Evolutionary conservation across 2,888 invertebrate species (phyloP), one percentile per base, ranked within the genome.

Genomic region (Camptogramma bilineatum): DNA sequence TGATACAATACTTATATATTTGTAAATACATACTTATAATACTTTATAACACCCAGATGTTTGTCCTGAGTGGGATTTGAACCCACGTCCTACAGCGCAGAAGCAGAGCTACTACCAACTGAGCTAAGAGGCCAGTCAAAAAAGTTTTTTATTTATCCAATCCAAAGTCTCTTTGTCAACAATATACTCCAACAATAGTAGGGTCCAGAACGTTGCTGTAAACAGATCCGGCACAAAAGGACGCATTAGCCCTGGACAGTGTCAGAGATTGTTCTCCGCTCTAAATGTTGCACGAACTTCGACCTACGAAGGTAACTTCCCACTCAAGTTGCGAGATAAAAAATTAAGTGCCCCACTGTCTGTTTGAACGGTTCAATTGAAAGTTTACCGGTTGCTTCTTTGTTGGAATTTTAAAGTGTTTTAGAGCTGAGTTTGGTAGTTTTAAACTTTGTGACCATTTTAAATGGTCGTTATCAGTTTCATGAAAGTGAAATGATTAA

Each of bases 241-340:
- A 74, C 63, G 74, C 78, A 79, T 80, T 79, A 85, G 84, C 81
- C 82, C 81, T 77, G 77, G 80, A 79, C 82, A 67, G 75, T 75
- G 77, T 76, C 76, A 78, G 80, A 80, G 78, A 86, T 87, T 86
- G 87, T 88, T 86, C 82, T 82, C 80, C 81, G 73, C 79, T 81
- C 78, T 83, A 88, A 88, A 88, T 86, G 84, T 83, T 66, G 60
- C 68, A 46, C 62, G 62, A 72, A 84, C 81, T 82, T 84, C 80
- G 78, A 74, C 75, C 73, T 82, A 81, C 78, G 82, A 84, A 73
- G 71, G 72, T 73, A 71, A 70, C 64, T 72, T 70, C 63, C 51
- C 52, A 52, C 64, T 31, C 18, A 54, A 64, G 64, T 62, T 59
- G 54, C 24, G 21, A 65, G 71, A 68, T 69, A 73, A 73, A 73